A percentile compares a stretch with the other conserved stretches of the same genome.
These are phyloP conservation scores for Antrozous pallidus DNA, from an alignment of 2,797 vertebrate species.

Conservation along the genomic window DNA sequence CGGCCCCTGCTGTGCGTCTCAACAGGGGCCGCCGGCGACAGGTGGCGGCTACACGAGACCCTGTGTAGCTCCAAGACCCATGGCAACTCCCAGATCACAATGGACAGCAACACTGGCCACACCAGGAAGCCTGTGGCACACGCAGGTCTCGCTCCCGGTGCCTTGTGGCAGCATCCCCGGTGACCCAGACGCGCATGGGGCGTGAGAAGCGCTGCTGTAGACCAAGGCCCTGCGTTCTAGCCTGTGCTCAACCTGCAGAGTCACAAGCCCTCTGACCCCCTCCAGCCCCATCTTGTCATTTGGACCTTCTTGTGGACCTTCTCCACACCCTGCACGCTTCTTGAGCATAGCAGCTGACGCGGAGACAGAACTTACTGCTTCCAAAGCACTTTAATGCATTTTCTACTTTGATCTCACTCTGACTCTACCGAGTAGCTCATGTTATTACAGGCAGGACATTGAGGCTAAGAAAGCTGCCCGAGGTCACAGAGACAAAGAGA, in stretches of 20 bases:
- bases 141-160: background rate
- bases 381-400: background rate
- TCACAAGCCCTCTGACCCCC: background rate
- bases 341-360: background rate
- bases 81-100: background rate
- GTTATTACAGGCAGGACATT: background rate
- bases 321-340: background rate
- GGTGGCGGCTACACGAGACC: rapidly evolving
- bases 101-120: background rate
- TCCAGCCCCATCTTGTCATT: background rate
- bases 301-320: background rate
- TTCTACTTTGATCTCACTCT: background rate
- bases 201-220: background rate
- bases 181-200: background rate
- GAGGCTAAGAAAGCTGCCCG: background rate
- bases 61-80: too few relatives aligned
- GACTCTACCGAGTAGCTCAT: background rate
- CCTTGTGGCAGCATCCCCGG: background rate
- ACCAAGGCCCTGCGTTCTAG: background rate
- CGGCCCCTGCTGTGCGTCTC: background rate
- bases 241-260: background rate
- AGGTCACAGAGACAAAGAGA: background rate
- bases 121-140: background rate
- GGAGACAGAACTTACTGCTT: background rate
- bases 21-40: background rate